Conservation (phyloP, 2,113 vertebrate genomes). For the Scatophagus argus region DNA sequence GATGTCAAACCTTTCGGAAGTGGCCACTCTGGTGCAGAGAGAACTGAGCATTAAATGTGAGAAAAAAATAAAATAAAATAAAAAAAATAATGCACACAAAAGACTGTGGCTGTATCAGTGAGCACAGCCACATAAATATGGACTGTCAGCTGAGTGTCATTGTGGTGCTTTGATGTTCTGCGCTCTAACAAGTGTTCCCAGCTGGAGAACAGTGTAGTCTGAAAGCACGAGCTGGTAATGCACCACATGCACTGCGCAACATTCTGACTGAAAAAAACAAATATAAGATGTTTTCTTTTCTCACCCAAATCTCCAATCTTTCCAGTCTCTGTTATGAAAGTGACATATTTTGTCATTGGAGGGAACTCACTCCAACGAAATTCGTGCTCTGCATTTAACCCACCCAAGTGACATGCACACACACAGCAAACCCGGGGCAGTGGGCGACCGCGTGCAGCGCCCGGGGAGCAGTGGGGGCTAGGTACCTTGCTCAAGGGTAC, state of each 20-base stretch:
- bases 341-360: no score
- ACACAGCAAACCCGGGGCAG: no score
- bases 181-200: conserved; percentile 29
- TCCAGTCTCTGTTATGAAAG: no score
- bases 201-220: conserved; percentile 9
- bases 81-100: not conserved
- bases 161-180: conserved; percentile 30
- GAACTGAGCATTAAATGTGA: not conserved
- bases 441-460: no score
- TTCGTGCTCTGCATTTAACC: no score
- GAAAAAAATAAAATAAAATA: not conserved
- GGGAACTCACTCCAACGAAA: no score
- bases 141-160: not conserved
- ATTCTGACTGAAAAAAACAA: not conserved
- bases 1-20: not conserved
- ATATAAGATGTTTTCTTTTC: not conserved
- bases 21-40: not conserved
- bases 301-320: not conserved
- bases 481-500: no score
- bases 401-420: no score
- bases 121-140: not conserved
- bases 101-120: not conserved
- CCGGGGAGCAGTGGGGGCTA: no score
- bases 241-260: no score
- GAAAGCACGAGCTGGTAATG: conserved; percentile 3